Evolutionary conservation across 2,888 invertebrate genomes (phyloP).

Genomic region (Anticlea derivata): DNA sequence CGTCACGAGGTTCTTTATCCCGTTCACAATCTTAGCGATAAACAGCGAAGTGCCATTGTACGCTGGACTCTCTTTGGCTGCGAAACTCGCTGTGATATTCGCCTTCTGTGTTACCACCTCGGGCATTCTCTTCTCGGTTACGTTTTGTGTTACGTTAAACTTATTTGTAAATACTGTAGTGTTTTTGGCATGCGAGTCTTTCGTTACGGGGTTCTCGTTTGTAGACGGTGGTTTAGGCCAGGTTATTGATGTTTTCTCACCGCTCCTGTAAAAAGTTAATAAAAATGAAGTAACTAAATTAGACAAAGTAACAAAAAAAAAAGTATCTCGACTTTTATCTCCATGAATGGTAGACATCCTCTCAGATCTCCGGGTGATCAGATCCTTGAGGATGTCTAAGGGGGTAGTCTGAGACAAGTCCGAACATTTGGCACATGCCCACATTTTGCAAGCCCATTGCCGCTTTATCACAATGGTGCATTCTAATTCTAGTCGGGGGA

Average conservation of each 20-base stretch:
- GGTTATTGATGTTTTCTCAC: conserved; percentile 48
- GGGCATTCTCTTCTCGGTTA: conserved; percentile 32
- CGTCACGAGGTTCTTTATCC: conserved; percentile 56
- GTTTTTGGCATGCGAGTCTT: conserved; percentile 38
- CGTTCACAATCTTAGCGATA: conserved; percentile 59
- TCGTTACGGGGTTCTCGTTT: conserved; percentile 42
- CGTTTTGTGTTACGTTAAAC: conserved; percentile 36
- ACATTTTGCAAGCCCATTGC: too few relatives aligned
- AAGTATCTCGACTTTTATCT: too few relatives aligned
- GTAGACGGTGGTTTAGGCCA: conserved; percentile 54
- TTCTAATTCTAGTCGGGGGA: too few relatives aligned
- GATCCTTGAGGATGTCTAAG: too few relatives aligned
- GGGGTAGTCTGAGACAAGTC: too few relatives aligned
- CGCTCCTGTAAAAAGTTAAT: conserved; percentile 49
- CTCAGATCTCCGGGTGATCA: too few relatives aligned
- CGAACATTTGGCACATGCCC: too few relatives aligned
- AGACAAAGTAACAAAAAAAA: too few relatives aligned
- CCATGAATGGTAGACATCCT: too few relatives aligned
- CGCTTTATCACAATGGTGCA: too few relatives aligned
- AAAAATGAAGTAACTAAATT: neutral
- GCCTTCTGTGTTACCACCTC: conserved; percentile 35
- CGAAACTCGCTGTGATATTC: conserved; percentile 43
- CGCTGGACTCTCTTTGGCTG: conserved; percentile 14
- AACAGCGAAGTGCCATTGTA: conserved; percentile 47
- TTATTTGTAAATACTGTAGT: conserved; percentile 29